phyloP scores from a whole-genome alignment of 1,140 invertebrate genomes.

The Cyclargus thomasi region DNA sequence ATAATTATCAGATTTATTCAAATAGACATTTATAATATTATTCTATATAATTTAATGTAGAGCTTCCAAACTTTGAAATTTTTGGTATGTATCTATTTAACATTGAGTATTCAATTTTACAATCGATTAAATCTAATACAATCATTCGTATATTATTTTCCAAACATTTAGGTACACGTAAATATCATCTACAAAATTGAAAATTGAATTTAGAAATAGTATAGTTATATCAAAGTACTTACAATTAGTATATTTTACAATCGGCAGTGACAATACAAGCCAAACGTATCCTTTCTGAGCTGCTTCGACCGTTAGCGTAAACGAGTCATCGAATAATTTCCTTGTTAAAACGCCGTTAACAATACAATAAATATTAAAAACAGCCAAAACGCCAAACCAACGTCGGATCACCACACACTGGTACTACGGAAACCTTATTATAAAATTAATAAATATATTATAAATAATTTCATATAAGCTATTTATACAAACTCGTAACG shows the following conservation, averaged over 20 bases:
- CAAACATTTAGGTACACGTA: conserved; percentile 72
- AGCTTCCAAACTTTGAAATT: conserved; percentile 69
- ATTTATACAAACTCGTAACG: conserved; percentile 70
- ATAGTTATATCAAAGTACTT: conserved; percentile 71
- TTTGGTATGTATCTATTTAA: conserved; percentile 59
- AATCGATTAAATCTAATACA: conserved; percentile 60
- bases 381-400: conserved; percentile 47
- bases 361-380: conserved; percentile 51
- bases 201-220: conserved; percentile 74
- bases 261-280: conserved; percentile 70
- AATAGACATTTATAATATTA: conserved; percentile 69
- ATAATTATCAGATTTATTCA: conserved; percentile 69
- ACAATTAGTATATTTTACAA: conserved; percentile 59
- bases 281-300: conserved; percentile 38
- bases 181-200: conserved; percentile 74
- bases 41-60: conserved; percentile 62
- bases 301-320: background rate
- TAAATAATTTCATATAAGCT: conserved; percentile 66
- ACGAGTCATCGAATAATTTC: background rate
- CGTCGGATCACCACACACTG: conserved; percentile 56
- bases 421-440: conserved; percentile 59
- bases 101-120: conserved; percentile 60
- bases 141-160: conserved; percentile 66
- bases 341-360: conserved; percentile 31
- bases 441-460: conserved; percentile 69